Conservation (phyloP, 1,140 invertebrate genomes). For the Lysiphlebus fabarum region DNA sequence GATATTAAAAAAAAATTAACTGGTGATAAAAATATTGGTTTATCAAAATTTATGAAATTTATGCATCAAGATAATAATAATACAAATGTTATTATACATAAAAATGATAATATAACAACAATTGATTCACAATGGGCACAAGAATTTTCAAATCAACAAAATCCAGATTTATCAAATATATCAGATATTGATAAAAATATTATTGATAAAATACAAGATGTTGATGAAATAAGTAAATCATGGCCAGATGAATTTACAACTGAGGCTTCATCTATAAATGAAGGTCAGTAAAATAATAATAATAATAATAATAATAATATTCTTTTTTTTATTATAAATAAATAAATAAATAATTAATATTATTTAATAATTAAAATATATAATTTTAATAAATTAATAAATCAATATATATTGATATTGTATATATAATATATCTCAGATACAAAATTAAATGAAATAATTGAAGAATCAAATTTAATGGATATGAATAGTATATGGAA, state of each 20-base stretch:
- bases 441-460: no score
- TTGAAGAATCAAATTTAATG: conserved; percentile 47
- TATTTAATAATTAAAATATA: no score
- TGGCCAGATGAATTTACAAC: no score
- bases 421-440: no score
- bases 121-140: conserved; percentile 55
- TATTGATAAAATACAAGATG: not conserved
- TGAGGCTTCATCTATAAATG: not conserved
- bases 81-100: conserved; percentile 48
- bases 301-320: no score
- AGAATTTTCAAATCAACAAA: conserved; percentile 34
- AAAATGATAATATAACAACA: conserved; percentile 26
- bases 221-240: conserved; percentile 1
- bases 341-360: no score
- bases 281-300: conserved; percentile 17
- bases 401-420: no score
- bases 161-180: conserved; percentile 22
- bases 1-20: conserved; percentile 51
- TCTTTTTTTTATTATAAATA: not conserved
- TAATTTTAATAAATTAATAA: no score
- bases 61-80: conserved; percentile 73
- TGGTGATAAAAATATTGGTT: conserved; percentile 68
- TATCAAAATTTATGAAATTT: conserved; percentile 83
- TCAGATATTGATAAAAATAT: not conserved
- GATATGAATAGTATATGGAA: conserved; percentile 70